phyloP scores from a whole-genome alignment of 2,797 vertebrate genomes.

The Diplodus sargus region DNA sequence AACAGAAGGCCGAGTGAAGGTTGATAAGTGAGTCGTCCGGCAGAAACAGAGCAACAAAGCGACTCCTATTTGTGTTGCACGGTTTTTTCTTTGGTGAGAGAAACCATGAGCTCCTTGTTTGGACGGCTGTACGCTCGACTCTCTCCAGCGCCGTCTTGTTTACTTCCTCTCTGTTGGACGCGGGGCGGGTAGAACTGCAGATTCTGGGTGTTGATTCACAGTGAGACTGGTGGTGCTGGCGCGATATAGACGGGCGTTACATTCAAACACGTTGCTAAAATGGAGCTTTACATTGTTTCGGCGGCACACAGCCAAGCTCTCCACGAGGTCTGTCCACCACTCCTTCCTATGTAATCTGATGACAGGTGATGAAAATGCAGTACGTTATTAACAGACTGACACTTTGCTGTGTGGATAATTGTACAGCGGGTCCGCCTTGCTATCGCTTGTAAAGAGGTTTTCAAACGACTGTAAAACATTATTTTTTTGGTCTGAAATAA shows the following conservation, averaged over 20 bases:
- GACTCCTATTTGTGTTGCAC: neutral
- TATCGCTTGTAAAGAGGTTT: conserved; percentile 77
- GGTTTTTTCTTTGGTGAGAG: neutral
- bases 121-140: neutral
- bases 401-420: conserved; percentile 64
- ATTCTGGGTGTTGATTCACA: neutral
- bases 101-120: neutral
- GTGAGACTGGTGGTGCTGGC: neutral
- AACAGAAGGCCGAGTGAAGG: no score
- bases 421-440: conserved; percentile 66
- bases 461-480: conserved; percentile 77
- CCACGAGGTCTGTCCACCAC: conserved; percentile 30
- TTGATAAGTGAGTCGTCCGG: neutral
- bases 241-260: neutral
- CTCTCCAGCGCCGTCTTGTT: neutral
- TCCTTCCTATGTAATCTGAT: conserved; percentile 36
- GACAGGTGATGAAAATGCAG: conserved; percentile 66
- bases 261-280: neutral
- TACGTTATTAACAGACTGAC: conserved; percentile 21
- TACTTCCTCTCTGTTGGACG: neutral
- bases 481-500: conserved; percentile 85
- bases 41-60: neutral
- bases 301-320: conserved; percentile 47
- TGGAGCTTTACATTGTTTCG: conserved; percentile 44
- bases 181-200: neutral